Conservation (phyloP, 2,888 invertebrate species). For the Melanostoma mellinum region DNA sequence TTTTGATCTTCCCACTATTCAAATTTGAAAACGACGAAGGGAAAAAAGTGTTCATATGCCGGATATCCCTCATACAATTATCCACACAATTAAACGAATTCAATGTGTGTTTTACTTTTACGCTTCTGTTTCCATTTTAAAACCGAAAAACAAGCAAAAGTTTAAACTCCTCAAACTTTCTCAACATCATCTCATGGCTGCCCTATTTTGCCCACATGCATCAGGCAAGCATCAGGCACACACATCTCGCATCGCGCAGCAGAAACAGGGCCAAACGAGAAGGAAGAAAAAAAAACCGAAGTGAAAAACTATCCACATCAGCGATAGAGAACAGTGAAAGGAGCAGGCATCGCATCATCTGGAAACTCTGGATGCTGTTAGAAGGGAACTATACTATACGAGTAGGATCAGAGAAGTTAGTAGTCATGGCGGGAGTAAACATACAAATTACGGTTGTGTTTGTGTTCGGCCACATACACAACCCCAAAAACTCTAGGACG, state of each 20-base stretch:
- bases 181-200: constrained; percentile 35
- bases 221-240: constrained; percentile 9
- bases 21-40: too few relatives aligned
- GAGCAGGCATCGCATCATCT: constrained; percentile 8
- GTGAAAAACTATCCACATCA: constrained; percentile 36
- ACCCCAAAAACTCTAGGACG: constrained; percentile 74
- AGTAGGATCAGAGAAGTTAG: constrained; percentile 64
- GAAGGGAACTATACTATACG: constrained; percentile 35
- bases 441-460: constrained; percentile 72
- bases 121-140: constrained; percentile 70
- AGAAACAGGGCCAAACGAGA: constrained; percentile 9
- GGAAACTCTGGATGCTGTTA: constrained; percentile 2
- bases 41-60: constrained; percentile 23
- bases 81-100: constrained; percentile 71
- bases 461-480: constrained; percentile 73
- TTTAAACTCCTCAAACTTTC: constrained; percentile 69
- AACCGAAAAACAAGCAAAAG: constrained; percentile 72
- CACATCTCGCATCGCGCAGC: constrained; percentile 25
- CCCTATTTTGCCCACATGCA: constrained; percentile 35
- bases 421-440: constrained; percentile 54
- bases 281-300: constrained; percentile 21
- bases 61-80: constrained; percentile 69
- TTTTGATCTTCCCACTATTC: too few relatives aligned
- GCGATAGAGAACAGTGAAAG: constrained; percentile 36
- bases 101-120: constrained; percentile 71